phyloP scores from a whole-genome alignment of 1,140 invertebrate genomes.

The Drosophila pandora region DNA sequence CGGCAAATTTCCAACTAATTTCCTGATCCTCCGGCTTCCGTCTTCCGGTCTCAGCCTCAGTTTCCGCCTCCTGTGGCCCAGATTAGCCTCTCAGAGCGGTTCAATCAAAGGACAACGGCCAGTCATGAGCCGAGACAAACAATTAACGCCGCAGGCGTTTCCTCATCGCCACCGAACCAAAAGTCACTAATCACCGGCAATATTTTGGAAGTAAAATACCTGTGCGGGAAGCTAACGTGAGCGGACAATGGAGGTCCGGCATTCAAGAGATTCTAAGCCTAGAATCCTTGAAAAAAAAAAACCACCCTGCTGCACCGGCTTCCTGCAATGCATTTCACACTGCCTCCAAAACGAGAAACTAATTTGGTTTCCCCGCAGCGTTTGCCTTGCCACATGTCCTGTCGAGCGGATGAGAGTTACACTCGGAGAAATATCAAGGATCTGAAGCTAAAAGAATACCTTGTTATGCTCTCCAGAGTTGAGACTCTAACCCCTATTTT shows the following conservation, averaged over 20 bases:
- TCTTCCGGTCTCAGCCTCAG: background rate
- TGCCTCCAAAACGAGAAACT: constrained; percentile 58
- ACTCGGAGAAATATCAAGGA: background rate
- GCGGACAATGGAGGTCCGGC: constrained; percentile 30
- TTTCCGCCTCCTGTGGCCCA: constrained; percentile 68
- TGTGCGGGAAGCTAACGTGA: constrained; percentile 38
- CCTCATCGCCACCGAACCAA: constrained; percentile 47
- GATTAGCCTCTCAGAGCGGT: constrained; percentile 67
- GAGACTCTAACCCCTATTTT: no score
- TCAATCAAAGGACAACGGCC: constrained; percentile 58
- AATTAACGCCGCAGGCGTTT: constrained; percentile 77
- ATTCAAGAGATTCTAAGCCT: background rate
- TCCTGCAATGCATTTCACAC: constrained; percentile 66
- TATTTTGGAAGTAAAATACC: constrained; percentile 49
- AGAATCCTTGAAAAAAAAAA: constrained; percentile 1
- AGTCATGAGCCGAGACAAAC: constrained; percentile 50
- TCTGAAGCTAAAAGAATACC: no score
- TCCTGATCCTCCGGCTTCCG: constrained; percentile 34
- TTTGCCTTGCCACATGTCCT: constrained; percentile 66
- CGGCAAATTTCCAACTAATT: constrained; percentile 41
- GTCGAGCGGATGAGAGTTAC: constrained; percentile 40
- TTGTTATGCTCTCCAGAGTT: no score
- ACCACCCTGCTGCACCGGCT: constrained; percentile 37
- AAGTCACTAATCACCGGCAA: constrained; percentile 72
- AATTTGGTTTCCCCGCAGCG: constrained; percentile 56